Base-by-base conservation (phyloP, 2,797 vertebrate species). In the Muraenolepis orangiensis region DNA sequence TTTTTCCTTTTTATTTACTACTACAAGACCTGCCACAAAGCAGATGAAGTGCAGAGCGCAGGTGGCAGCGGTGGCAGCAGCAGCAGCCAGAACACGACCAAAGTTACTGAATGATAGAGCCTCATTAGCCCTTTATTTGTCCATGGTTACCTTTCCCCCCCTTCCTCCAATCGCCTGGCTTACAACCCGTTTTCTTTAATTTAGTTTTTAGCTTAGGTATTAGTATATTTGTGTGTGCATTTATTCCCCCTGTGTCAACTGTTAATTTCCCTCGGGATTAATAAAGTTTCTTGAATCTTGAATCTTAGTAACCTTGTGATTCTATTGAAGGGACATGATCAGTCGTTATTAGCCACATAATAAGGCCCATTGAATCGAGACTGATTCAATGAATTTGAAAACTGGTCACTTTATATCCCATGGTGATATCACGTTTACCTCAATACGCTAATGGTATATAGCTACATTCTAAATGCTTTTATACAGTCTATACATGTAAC, bases 1-100 rank as follows among this genome's bases (percentile, higher is more conserved):
- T 89, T 94, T 66, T 92, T 92, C 79, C 76, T 93, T 34, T 93
- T 93, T 71, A 74, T 94, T 83, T 93, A 91, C 82, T 93, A 93
- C 78, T 79, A 88, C 76, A 88, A 82, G 2, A 84, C 73, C 66
- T 84, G 79, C 7, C 26, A 28, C 12, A 1, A 6, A 0, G n/a
- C 10, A 71, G 42, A 78, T 0, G 28, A 0, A 2, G 0, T 5
- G 0, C 6, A 20, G 1, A 28, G 0, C 28, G 23, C 42, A 10
- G n/a, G 57, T 12, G 13, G 3, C 12, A 71, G 1, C 61, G 77
- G 31, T 72, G 66, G 4, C 76, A 66, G 0, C 74, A 78, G 14
- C 74, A 34, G 0, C 71, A 36, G 3, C 69, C 23, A 66, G 64
- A 64, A 64, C 23, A 26, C 2, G 23, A 66, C 64, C 23, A 28